Percentiles rank a stretch among this genome's conserved stretches.
These are phyloP conservation scores for Cyclopterus lumpus DNA, from an alignment of 2,797 vertebrate genomes.

Conservation along the genomic window DNA sequence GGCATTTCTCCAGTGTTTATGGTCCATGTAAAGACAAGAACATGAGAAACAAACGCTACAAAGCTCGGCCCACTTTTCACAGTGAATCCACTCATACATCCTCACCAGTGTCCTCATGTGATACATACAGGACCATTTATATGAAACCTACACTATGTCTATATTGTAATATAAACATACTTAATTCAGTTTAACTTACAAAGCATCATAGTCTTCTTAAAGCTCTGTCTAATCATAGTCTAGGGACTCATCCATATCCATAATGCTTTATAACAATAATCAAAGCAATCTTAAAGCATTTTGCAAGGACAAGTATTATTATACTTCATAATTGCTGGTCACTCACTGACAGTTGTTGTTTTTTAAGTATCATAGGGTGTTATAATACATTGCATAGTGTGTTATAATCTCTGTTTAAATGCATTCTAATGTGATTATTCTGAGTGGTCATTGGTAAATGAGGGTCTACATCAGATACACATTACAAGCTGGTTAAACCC, in stretches of 20 bases:
- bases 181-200: neutral
- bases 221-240: neutral
- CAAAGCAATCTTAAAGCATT: neutral
- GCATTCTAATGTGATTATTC: neutral
- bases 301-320: neutral
- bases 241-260: neutral
- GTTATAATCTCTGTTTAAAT: neutral
- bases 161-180: neutral
- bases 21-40: neutral
- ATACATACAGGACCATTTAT: neutral
- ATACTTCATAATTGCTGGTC: neutral
- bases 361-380: neutral
- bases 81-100: neutral
- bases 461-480: neutral
- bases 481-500: neutral
- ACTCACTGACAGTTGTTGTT: neutral
- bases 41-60: neutral
- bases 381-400: neutral
- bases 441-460: neutral
- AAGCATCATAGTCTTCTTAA: neutral
- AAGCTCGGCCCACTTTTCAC: neutral
- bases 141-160: neutral
- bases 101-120: neutral
- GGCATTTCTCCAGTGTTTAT: slow-evolving; percentile 4
- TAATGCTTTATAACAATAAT: neutral